These are phyloP conservation scores for Sigmodon hispidus DNA, from an alignment of 2,113 vertebrate genomes.

Conservation along the genomic window DNA sequence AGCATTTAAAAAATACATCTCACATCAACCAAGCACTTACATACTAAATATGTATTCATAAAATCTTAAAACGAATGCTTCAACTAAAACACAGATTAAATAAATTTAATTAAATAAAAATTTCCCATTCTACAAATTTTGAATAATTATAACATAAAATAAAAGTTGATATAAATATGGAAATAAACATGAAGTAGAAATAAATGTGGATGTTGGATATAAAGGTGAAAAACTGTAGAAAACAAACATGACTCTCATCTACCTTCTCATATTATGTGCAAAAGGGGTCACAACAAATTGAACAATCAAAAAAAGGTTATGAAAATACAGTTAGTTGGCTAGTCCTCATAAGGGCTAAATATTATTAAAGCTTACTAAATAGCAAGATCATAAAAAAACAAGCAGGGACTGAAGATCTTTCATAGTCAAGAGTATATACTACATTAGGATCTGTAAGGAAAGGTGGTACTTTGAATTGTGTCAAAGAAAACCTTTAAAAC, in stretches of 20 bases:
- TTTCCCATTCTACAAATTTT: not conserved
- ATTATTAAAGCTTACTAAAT: not conserved
- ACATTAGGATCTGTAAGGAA: not conserved
- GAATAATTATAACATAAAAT: not conserved
- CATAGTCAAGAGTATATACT: accelerated
- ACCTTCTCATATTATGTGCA: not conserved
- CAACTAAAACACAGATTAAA: not conserved
- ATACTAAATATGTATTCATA: too few species aligned
- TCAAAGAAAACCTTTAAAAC: not conserved
- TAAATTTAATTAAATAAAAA: not conserved
- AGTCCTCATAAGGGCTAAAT: not conserved
- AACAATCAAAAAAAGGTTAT: not conserved
- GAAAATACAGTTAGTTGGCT: not conserved
- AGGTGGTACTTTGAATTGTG: not conserved
- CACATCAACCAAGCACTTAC: not conserved
- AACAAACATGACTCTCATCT: not conserved
- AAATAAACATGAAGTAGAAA: not conserved
- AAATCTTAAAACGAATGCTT: not conserved
- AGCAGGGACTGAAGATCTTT: not conserved
- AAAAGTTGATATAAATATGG: not conserved
- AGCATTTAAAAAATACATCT: not conserved
- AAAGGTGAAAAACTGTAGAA: not conserved
- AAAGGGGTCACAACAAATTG: too few species aligned
- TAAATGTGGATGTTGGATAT: not conserved
- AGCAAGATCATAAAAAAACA: not conserved